Evolutionary conservation across 2,888 invertebrate genomes (phyloP).

Genomic region (Vannuccia rotundouncinata): DNA sequence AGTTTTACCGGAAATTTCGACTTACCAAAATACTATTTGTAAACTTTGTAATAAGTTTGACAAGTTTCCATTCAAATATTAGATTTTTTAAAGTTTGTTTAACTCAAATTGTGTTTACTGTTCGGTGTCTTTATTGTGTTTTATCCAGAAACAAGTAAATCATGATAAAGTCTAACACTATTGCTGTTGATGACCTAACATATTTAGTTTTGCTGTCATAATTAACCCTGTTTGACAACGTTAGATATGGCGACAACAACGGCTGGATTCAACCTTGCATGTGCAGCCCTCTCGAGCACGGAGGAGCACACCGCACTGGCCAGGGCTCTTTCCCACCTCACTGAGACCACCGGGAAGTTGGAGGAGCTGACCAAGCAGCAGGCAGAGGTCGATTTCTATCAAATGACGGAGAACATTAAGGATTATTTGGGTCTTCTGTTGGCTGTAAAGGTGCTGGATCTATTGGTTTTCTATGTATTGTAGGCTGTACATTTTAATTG

Average conservation of each 20-base stretch:
- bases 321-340: slow-evolving; percentile 77
- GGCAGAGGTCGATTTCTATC: slow-evolving; percentile 85
- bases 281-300: slow-evolving; percentile 79
- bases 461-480: background rate
- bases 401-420: slow-evolving; percentile 84
- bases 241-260: slow-evolving; percentile 69
- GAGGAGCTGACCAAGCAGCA: slow-evolving; percentile 72
- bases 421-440: slow-evolving; percentile 86
- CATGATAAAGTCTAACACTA: too few relatives aligned
- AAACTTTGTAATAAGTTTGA: too few relatives aligned
- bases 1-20: too few relatives aligned
- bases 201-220: too few relatives aligned
- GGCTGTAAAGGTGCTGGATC: slow-evolving; percentile 65
- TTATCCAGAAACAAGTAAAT: too few relatives aligned
- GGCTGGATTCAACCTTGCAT: slow-evolving; percentile 74
- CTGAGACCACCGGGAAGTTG: slow-evolving; percentile 74
- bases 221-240: too few relatives aligned
- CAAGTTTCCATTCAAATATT: too few relatives aligned
- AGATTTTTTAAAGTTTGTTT: too few relatives aligned
- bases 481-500: background rate
- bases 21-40: too few relatives aligned
- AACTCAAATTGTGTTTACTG: too few relatives aligned
- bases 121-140: too few relatives aligned
- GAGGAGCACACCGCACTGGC: slow-evolving; percentile 87
- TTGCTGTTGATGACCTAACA: too few relatives aligned